phyloP scores from a whole-genome alignment of 2,888 invertebrate genomes.

The Drosophila pseudotalamancana region DNA sequence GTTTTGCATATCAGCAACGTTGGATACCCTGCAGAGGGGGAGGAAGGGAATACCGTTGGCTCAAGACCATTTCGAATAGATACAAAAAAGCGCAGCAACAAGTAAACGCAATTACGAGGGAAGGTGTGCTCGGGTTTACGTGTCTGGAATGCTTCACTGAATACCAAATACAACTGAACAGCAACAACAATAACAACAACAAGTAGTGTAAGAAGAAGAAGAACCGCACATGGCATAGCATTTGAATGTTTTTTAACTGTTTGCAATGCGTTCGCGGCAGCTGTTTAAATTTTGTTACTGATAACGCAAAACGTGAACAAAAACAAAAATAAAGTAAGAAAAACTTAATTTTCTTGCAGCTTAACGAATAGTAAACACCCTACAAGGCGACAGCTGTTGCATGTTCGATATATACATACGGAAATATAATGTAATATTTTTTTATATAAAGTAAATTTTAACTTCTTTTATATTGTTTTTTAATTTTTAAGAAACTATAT shows the following conservation, averaged over 20 bases:
- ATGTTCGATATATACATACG: no score
- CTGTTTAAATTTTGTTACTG: slow-evolving; percentile 71
- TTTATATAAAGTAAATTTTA: no score
- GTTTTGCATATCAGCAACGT: slow-evolving; percentile 32
- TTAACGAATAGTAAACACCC: slow-evolving; percentile 2
- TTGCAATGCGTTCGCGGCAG: slow-evolving; percentile 57
- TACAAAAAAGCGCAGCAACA: slow-evolving; percentile 53
- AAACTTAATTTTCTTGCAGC: background rate
- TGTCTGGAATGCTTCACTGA: slow-evolving; percentile 49
- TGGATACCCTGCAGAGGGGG: background rate
- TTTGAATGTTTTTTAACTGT: slow-evolving; percentile 53
- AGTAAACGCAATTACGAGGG: slow-evolving; percentile 57
- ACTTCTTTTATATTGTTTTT: no score
- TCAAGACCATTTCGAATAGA: slow-evolving; percentile 24
- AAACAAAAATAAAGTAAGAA: background rate
- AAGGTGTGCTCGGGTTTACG: slow-evolving; percentile 64
- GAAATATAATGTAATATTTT: no score
- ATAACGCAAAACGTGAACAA: slow-evolving; percentile 44
- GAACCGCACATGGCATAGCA: slow-evolving; percentile 36
- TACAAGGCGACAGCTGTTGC: background rate
- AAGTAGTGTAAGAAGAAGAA: background rate
- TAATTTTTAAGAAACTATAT: no score
- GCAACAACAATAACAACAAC: background rate
- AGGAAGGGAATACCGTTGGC: slow-evolving; percentile 3
- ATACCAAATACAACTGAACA: slow-evolving; percentile 20